Evolutionary conservation across 35 echinoderm and acorn worm species (phyloP), one percentile per base, ranked within the genome.

Genomic region (Ptychodera flava): DNA sequence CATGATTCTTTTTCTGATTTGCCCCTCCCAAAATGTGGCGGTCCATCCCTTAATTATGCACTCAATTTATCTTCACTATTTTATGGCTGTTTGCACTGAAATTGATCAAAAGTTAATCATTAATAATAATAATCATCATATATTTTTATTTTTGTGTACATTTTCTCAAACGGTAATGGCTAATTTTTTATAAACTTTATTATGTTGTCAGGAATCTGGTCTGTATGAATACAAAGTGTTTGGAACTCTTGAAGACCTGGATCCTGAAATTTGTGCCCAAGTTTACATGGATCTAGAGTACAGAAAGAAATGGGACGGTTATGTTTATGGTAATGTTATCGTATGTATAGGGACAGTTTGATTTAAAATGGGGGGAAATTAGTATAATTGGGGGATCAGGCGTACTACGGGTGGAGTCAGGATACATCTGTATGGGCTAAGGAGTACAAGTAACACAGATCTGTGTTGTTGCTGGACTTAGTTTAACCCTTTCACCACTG

Each of bases 241-340:
- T 82, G 96, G 96, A 31, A 89, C 86, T 27, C 38, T 99, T 30
- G 86, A 91, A 78, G 92, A 86, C 31, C 83, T 99, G 28, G 28
- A 75, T 82, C 90, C 92, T 37, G 91, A 90, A 29, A 88, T 90
- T 22, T 99, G 96, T 86, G 87, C 90, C n/a, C 83, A 93, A 76
- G 96, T 99, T 27, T 99, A 99, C 37, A 79, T 77, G 32, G 96
- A 99, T 86, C 86, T 99, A 36, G 88, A 99, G 31, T 99, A 99
- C 83, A 84, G 96, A 37, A 94, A 91, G 80, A 38, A 85, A 85
- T 99, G 96, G 96, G 96, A 99, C 76, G 82, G 35, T 28, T 99
- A 99, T 94, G 96, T 92, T 12, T 94, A 92, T 87, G 93, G 96
- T 99, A 90, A 85, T 31, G 33, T 36, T 77, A 0, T n/a, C n/a